Evolutionary conservation across 37 sponge, comb jelly and placozoan species (phyloP), one percentile per base, ranked within the genome.

Genomic region (Hormiphora californensis): DNA sequence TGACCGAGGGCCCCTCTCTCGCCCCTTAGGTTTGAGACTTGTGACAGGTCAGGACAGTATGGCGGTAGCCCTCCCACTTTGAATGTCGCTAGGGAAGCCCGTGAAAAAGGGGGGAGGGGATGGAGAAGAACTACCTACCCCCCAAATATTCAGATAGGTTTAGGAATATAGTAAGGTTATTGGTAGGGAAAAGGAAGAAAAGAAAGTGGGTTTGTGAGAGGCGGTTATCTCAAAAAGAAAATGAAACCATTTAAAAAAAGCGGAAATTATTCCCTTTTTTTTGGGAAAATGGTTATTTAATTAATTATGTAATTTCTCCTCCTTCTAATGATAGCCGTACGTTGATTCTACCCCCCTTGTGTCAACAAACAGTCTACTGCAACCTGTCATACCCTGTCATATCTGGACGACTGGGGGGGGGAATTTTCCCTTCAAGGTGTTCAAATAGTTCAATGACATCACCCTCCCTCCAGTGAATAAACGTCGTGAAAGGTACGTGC

Each of bases 361-460:
- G 21, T 46, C 8, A 33, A 73, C 81, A 73, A 5, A 19, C 32
- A 3, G 81, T 73, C 12, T 25, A 11, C 3, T 73, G 81, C 43
- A 43, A 73, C 81, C 46, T 73, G 81, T n/a, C 44, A 4, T 73
- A 73, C 44, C 36, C 81, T n/a, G 46, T 19, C 1, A 33, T 25
- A 4, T 4, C 81, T 39, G 81, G 81, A 25, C 17, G 21, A 43
- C 40, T 46, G 9, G 46, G 40, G 5, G 81, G 81, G 1, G 81
- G 81, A 39, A 32, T 22, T 4, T 46, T 73, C 2, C 40, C 23
- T 46, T 0, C 27, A 73, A 22, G 4, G 46, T 3, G 81, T 73
- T 22, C 9, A n/a, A 25, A 28, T 73, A 21, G 23, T 33, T 73
- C 38, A 73, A 73, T 36, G 81, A 73, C 23, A 73, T 73, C 44